Conservation (phyloP, 2,797 vertebrate genomes). For the Xenentodon cancila region DNA sequence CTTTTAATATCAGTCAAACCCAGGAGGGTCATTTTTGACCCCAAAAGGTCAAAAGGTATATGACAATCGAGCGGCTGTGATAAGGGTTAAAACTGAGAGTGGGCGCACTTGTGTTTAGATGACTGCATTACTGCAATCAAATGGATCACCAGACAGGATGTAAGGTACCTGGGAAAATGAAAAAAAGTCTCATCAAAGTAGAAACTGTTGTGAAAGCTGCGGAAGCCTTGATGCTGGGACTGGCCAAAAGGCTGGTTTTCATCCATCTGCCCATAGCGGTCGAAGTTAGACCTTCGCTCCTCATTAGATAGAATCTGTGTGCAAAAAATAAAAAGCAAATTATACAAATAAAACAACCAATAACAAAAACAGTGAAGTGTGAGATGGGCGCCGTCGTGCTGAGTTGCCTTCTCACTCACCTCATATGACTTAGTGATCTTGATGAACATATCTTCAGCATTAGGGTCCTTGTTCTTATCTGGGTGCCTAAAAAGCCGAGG, state of each 20-base stretch:
- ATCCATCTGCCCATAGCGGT: slow-evolving; percentile 91
- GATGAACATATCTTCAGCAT: slow-evolving; percentile 96
- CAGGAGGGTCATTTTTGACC: no score
- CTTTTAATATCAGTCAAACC: no score
- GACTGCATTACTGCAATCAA: background rate
- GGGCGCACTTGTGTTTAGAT: no score
- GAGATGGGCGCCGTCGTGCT: background rate
- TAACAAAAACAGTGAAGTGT: background rate
- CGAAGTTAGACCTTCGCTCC: slow-evolving; percentile 91
- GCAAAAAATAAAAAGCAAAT: background rate
- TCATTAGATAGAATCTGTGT: slow-evolving; percentile 90
- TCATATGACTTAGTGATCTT: slow-evolving; percentile 96
- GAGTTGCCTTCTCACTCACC: slow-evolving; percentile 76
- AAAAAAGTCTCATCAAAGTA: slow-evolving; percentile 97
- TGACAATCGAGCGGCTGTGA: no score
- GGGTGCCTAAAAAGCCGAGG: slow-evolving; percentile 87
- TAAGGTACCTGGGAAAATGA: slow-evolving; percentile 84
- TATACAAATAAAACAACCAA: background rate
- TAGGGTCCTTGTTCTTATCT: slow-evolving; percentile 96
- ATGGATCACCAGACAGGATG: background rate
- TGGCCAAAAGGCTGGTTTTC: slow-evolving; percentile 88
- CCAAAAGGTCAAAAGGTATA: no score
- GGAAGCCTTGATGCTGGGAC: slow-evolving; percentile 86
- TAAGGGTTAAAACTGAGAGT: no score
- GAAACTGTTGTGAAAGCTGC: slow-evolving; percentile 91